These are phyloP conservation scores for Mesoligia furuncula DNA, from an alignment of 2,888 invertebrate genomes.

Conservation along the genomic window DNA sequence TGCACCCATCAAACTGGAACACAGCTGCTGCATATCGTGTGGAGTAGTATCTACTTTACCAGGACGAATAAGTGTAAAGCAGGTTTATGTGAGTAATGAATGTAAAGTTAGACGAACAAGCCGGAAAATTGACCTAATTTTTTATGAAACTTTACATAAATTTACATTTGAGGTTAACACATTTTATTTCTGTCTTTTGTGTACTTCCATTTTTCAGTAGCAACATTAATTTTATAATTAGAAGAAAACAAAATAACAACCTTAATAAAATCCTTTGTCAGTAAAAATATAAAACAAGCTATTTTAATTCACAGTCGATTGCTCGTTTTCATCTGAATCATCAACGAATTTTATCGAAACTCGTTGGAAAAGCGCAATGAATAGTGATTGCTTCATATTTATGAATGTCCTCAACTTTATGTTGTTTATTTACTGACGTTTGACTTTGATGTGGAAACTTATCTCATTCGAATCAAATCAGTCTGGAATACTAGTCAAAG, in stretches of 20 bases:
- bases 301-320: constrained; percentile 58
- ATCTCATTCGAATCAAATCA: constrained; percentile 54
- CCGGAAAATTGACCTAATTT: neutral
- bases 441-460: constrained; percentile 48
- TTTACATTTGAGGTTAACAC: neutral
- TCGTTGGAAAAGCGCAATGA: constrained; percentile 58
- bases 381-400: constrained; percentile 56
- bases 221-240: neutral
- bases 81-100: constrained; percentile 11
- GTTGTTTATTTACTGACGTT: constrained; percentile 50
- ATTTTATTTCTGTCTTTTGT: neutral
- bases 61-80: neutral
- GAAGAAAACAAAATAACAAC: constrained; percentile 2
- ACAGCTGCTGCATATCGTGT: constrained; percentile 28
- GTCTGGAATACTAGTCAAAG: constrained; percentile 32
- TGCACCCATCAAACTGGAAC: neutral
- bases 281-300: constrained; percentile 28
- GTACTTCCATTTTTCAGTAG: neutral
- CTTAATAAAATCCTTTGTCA: constrained; percentile 23
- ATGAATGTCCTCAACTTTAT: constrained; percentile 48
- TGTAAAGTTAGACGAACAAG: neutral
- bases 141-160: neutral
- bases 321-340: constrained; percentile 51
- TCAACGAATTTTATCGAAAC: constrained; percentile 45
- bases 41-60: neutral